Conservation (phyloP, 1,140 invertebrate genomes). For the Carcinoscorpius rotundicauda region DNA sequence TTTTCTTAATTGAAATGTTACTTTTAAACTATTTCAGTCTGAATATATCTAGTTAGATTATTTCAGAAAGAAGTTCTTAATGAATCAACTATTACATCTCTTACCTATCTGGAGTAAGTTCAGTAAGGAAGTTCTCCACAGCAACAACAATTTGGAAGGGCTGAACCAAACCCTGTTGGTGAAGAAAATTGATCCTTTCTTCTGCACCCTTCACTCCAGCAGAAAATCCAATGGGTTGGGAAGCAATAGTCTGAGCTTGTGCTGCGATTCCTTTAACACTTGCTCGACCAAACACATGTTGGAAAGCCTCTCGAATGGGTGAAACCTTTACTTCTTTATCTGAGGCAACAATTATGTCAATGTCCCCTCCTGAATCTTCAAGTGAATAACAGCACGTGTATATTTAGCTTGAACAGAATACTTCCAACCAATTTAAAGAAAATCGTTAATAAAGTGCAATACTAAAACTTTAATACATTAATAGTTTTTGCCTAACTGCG, state of each 20-base stretch:
- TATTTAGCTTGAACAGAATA: no score
- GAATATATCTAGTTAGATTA: no score
- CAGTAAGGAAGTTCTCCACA: constrained; percentile 62
- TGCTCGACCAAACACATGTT: constrained; percentile 63
- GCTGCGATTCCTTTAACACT: constrained; percentile 44
- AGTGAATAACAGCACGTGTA: constrained; percentile 24
- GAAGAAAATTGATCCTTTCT: constrained; percentile 46
- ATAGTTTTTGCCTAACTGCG: no score
- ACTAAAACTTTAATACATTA: no score
- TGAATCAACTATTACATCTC: constrained; percentile 11
- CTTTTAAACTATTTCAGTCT: no score
- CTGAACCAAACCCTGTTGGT: constrained; percentile 37
- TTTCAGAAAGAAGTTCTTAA: no score
- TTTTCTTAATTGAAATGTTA: no score
- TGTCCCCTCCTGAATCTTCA: constrained; percentile 61
- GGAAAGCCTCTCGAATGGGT: constrained; percentile 68
- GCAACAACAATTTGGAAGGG: constrained; percentile 52
- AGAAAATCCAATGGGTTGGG: constrained; percentile 63
- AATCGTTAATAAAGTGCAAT: no score
- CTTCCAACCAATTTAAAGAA: no score
- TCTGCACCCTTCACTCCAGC: constrained; percentile 55
- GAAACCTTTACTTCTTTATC: constrained; percentile 62
- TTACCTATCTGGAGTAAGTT: constrained; percentile 57
- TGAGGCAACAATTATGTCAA: constrained; percentile 60
- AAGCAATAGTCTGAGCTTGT: constrained; percentile 20